A percentile compares a stretch with the other conserved stretches of the same genome.
These are phyloP conservation scores for Kryptopterus vitreolus DNA, from an alignment of 2,797 vertebrate genomes.

Conservation along the genomic window DNA sequence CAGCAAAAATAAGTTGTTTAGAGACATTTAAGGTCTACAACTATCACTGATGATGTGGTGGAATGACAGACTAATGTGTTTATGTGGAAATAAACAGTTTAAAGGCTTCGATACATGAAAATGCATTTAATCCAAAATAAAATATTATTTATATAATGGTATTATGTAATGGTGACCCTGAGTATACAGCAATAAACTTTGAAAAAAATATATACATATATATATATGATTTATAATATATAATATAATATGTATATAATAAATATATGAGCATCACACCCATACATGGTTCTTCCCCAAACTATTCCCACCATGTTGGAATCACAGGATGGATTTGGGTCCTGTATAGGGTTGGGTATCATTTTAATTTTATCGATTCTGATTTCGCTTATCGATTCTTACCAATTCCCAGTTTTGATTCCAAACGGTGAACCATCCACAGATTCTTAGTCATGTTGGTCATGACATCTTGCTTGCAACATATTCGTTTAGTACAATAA, in stretches of 20 bases:
- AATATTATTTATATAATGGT: not conserved
- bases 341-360: too few species aligned
- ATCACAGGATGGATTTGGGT: not conserved
- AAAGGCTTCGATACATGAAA: not conserved
- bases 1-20: constrained; percentile 1
- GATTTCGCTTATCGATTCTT: too few species aligned
- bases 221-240: too few species aligned
- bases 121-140: not conserved
- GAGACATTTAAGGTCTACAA: not conserved
- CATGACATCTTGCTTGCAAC: too few species aligned
- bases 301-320: not conserved
- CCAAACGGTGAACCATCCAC: too few species aligned
- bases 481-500: too few species aligned
- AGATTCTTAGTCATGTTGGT: too few species aligned
- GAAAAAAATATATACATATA: not conserved
- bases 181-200: not conserved
- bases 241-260: too few species aligned
- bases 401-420: too few species aligned
- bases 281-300: not conserved
- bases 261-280: not conserved
- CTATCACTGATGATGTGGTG: not conserved
- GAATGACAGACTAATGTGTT: not conserved
- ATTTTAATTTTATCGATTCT: too few species aligned
- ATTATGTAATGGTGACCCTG: too few species aligned
- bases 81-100: not conserved